Base-by-base conservation (phyloP, 2,888 invertebrate genomes). In the Trachelus stipa region DNA sequence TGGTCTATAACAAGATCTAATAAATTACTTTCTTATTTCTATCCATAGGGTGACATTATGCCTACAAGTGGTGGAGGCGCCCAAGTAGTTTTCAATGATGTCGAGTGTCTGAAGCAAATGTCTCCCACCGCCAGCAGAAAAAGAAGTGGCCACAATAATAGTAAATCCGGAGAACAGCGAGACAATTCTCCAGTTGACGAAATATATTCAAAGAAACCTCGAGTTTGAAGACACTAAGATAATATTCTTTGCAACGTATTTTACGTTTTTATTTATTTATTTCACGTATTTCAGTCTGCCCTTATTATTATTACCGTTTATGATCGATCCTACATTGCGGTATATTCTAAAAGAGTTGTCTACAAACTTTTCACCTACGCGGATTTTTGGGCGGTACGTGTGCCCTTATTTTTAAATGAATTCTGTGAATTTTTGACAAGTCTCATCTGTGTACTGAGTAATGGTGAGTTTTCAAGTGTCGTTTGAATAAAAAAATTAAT, bases 61-160 rank as follows among this genome's bases (percentile, higher is more conserved):
- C 98, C 97, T 0, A 99, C 99, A 0, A 95, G 96, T 79, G 97
- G 97, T 1, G 99, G 99, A 0, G 99, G 99, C 0, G 97, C 98
- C 0, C 98, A 99, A 88, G 96, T 99, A 0, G 95, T 98, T 35
- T 98, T 99, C 90, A 96, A 97, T 85, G 99, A 99, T 91, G 96
- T 99, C 1, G 99, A 99, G 91, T 95, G 96, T 88, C 90, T 98
- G 12, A 95, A 95, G 82, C 97, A 98, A 88, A 94, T 95, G 86
- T 97, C 97, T 0, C 97, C 97, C 0, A 94, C 93, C 1, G 91
- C 87, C 34, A 81, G 83, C 73, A 87, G 91, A 76, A 91, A 91
- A 81, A 88, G 91, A 40, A 90, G 89, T 74, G 88, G 88, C 30
- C 74, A 79, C 73, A 30, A 30, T 74, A 76, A 79, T 69, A 56